phyloP scores from a whole-genome alignment of 2,888 invertebrate genomes.

The Pristionchus exspectatus region DNA sequence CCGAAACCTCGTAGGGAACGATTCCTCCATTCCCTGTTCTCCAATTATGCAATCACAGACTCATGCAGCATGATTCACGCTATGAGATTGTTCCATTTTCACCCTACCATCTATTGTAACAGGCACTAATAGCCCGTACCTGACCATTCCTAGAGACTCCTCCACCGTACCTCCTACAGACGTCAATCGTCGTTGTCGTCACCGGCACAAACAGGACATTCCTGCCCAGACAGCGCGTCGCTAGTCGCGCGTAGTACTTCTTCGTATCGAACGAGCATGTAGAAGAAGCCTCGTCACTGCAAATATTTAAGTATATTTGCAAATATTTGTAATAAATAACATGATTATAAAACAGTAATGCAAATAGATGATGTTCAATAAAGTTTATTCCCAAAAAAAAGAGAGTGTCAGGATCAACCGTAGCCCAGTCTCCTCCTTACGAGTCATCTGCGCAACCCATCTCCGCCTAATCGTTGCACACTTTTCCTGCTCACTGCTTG shows the following conservation, averaged over 20 bases:
- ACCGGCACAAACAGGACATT: conserved; percentile 75
- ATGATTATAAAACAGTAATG: too few relatives aligned
- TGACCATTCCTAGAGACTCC: conserved; percentile 69
- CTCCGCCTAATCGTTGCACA: too few relatives aligned
- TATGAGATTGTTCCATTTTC: too few relatives aligned
- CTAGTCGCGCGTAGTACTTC: conserved; percentile 69
- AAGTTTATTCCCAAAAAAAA: too few relatives aligned
- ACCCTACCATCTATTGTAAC: conserved; percentile 58
- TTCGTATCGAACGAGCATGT: conserved; percentile 65
- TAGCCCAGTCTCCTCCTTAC: too few relatives aligned
- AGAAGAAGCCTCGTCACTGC: conserved; percentile 20
- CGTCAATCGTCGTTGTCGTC: conserved; percentile 76
- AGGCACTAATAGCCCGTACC: conserved; percentile 73
- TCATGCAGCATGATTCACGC: too few relatives aligned
- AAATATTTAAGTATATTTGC: not conserved
- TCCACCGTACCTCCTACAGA: conserved; percentile 68
- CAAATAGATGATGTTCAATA: too few relatives aligned
- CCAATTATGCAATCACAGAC: too few relatives aligned
- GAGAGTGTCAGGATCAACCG: too few relatives aligned
- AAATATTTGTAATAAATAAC: too few relatives aligned
- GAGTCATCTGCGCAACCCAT: too few relatives aligned
- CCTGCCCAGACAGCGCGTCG: conserved; percentile 68
- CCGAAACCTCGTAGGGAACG: not conserved
- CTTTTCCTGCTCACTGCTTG: too few relatives aligned
- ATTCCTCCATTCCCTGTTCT: not conserved